A percentile compares a stretch with the other conserved stretches of the same genome.
Evolutionary conservation across 2,113 vertebrate genomes (phyloP).

Genomic region (Glaucidium brasilianum): DNA sequence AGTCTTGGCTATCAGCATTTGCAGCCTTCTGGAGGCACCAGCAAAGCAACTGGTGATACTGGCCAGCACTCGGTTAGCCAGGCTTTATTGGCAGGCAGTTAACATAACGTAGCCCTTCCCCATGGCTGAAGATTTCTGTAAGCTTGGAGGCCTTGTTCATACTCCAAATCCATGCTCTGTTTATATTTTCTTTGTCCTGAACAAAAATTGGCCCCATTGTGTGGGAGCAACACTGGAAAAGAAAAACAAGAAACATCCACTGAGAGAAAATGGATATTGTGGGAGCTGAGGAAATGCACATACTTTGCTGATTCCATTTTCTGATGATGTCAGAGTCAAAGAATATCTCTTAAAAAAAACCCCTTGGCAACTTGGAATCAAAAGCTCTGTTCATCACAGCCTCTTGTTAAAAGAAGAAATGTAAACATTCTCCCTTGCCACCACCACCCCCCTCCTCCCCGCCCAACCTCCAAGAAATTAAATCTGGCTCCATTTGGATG

Average conservation of each 20-base stretch:
- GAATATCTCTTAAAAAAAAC: conserved; percentile 51
- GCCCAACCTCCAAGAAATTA: conserved; percentile 60
- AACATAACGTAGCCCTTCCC: not conserved
- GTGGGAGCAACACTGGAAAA: conserved; percentile 83
- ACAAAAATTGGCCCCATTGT: conserved; percentile 83
- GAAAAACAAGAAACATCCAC: conserved; percentile 79
- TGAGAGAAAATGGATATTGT: conserved; percentile 77
- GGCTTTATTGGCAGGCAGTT: not conserved
- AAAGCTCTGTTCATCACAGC: conserved; percentile 63
- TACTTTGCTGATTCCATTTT: conserved; percentile 73
- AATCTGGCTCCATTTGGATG: conserved; percentile 66
- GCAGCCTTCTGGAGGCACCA: not conserved
- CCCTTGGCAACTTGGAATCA: conserved; percentile 14
- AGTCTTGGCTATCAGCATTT: not conserved
- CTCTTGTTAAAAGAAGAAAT: conserved; percentile 74
- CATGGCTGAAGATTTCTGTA: not conserved
- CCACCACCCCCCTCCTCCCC: not conserved
- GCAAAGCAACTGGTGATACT: not conserved
- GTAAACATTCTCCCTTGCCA: conserved; percentile 64
- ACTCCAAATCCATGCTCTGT: conserved; percentile 70
- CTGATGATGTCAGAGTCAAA: conserved; percentile 77
- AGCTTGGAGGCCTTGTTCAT: conserved; percentile 50
- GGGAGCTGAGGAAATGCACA: conserved; percentile 76
- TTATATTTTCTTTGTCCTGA: conserved; percentile 81
- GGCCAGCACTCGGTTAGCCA: not conserved